Evolutionary conservation across 2,888 invertebrate species (phyloP), one percentile per base, ranked within the genome.

Genomic region (Aelia acuminata): DNA sequence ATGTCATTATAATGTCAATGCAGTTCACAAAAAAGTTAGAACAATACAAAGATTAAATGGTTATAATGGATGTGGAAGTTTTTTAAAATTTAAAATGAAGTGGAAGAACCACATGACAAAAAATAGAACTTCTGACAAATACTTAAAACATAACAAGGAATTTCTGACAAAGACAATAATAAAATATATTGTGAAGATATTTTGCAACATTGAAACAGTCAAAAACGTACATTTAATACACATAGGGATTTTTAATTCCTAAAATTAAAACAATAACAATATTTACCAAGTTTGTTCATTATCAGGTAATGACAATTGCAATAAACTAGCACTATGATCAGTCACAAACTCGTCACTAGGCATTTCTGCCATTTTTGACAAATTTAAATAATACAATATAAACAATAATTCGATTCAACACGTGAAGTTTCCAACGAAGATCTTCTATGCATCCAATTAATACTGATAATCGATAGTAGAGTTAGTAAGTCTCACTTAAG

Each of bases 211-310:
- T 63, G 11, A 57, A 31, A 31, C 18, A 1, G 31, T 31, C 18
- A 31, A 11, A 31, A 63, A 13, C 18, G 63, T 31, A 63, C 18
- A 31, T 31, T 31, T 63, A 18, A 1, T 43, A 43, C 43, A 4
- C 31, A 18, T 18, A 31, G 18, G 18, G 31, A 63, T 63, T 63
- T 15, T 18, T 31, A 63, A 63, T 63, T 57, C 11, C 13, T 57
- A 57, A 57, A 26, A 57, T 20, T 31, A 31, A 31, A 63, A 63
- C 57, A 63, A 63, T 31, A 63, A 31, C 13, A 18, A 63, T 63
- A 63, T 63, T 63, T 63, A 63, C 63, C 63, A 63, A 31, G 63
- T 63, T 7, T 63, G 63, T 63, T 31, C 63, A 31, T 63, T 63
- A 31, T 63, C 63, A 5, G 63, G 18, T 31, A 63, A 31, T 31